Base-by-base conservation (phyloP, 2,797 vertebrate species). In the Syngnathus acus region DNA sequence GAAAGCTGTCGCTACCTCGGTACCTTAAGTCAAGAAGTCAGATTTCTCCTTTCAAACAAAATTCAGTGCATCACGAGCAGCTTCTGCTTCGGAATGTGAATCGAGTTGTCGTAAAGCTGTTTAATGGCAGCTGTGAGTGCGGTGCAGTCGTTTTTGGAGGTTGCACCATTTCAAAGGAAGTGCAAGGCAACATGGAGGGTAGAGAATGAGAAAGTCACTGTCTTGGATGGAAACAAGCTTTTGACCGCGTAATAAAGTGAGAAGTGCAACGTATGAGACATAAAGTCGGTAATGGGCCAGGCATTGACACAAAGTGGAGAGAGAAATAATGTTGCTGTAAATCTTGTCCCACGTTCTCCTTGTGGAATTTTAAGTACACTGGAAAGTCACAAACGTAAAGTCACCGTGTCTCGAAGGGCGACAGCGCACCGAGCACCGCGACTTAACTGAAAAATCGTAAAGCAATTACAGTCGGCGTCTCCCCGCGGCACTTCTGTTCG, bases 1-100 rank as follows among this genome's bases (percentile, higher is more conserved):
- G 73, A 67, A 68, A 40, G 11, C 26, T 47, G 37, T 64, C 23
- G 63, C 70, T 71, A 67, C 10, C 10, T 39, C 26, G 66, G 67
- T 9, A 43, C 59, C 58, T 67, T 32, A 57, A 67, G 67, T 58
- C 61, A 4, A 68, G 54, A 75, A 77, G 78, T 79, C 67, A 21
- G 19, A 23, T 32, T 42, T 42, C 1, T 10, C 40, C 10, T 42
- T 42, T 2, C 40, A 42, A 11, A 9, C 11, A 17, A 48, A 6
- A 1, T 4, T 4, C 16, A 17, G 14, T 48, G 16, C 14, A 48
- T 14, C 45, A 48, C 17, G 11, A 26, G 3, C 43, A 6, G 43
- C 14, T 45, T 61, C 43, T 43, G 6, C 39, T 42, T 21, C 21
- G 58, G 58, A 60, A 60, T 60, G 58, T 23, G 59, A 61, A 39